phyloP scores from a whole-genome alignment of 2,888 invertebrate species.

The Ennomos fuscantarius region DNA sequence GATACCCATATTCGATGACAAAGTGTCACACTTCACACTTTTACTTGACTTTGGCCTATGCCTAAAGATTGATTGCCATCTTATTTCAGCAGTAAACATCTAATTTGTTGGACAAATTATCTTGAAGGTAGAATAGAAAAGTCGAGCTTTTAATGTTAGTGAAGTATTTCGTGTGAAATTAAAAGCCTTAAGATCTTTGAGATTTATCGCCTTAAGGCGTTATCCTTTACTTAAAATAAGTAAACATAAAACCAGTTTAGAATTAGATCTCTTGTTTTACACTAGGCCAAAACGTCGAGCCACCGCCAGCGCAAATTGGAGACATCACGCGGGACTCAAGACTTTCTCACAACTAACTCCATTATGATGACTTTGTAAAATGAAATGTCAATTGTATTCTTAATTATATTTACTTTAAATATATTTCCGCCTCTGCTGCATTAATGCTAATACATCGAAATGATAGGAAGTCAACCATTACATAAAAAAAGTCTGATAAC shows the following conservation, averaged over 20 bases:
- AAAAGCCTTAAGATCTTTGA: too few relatives aligned
- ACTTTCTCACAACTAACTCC: slow-evolving; percentile 68
- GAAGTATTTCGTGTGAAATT: too few relatives aligned
- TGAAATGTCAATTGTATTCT: slow-evolving; percentile 44
- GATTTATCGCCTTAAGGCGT: too few relatives aligned
- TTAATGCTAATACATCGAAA: slow-evolving; percentile 45
- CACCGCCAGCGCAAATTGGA: slow-evolving; percentile 19
- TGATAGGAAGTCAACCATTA: slow-evolving; percentile 65
- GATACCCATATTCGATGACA: slow-evolving; percentile 41
- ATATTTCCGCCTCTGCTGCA: slow-evolving; percentile 48
- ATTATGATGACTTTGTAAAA: slow-evolving; percentile 50
- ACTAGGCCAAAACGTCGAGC: slow-evolving; percentile 16
- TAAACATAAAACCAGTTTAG: slow-evolving; percentile 21
- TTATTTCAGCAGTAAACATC: neutral
- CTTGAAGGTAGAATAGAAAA: neutral
- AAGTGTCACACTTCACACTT: slow-evolving; percentile 29
- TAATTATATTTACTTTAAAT: slow-evolving; percentile 70
- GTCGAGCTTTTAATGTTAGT: too few relatives aligned
- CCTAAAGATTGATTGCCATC: neutral
- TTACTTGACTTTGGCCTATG: slow-evolving; percentile 18
- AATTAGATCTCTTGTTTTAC: slow-evolving; percentile 15
- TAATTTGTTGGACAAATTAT: neutral
- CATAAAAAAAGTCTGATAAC: slow-evolving; percentile 44
- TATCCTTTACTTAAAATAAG: slow-evolving; percentile 27
- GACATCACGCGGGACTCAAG: slow-evolving; percentile 31